Base-by-base conservation (phyloP, 2,888 invertebrate species). In the Erannis defoliaria region DNA sequence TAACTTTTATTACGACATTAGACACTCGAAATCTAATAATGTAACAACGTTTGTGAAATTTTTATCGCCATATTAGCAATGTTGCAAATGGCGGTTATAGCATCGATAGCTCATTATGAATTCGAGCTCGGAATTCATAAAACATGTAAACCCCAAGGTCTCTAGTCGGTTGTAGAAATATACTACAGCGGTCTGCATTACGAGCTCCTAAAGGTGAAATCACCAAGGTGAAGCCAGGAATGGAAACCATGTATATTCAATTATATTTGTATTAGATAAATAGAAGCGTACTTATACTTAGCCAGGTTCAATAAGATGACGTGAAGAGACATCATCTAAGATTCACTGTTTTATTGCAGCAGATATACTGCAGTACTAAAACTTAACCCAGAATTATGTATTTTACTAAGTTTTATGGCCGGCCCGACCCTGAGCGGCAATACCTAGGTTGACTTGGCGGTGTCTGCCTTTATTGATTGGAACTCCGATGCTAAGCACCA, bases 401-500 rank as follows among this genome's bases (percentile, higher is more conserved):
- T 53, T 19, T 21, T 12, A 29, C 33, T 6, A 55, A 54, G n/a
- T 49, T 46, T 60, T 61, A 55, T 37, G 31, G 46, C 16, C 50
- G 38, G 31, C 55, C 61, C 55, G 38, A 38, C 55, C 61, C 55
- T 50, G 50, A 50, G 16, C 26, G 16, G 21, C 12, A 49, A 60
- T 18, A 59, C 43, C 23, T 40, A 48, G 33, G 18, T 10, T 40
- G n/a, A 6, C 35, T 50, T 16, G 23, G 37, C 50, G 53, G 49
- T 40, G 35, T 49, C 58, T 60, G 43, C 43, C 38, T 51, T 23
- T 68, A 69, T 69, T 46, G 68, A 69, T 69, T 55, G 12, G 26
- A 42, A 18, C 42, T 50, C 19, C 38, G 33, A 40, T 40, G 40
- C 50, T 45, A 26, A 29, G 33, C 14, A 42, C 48, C 48, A 56